Evolutionary conservation across 2,113 vertebrate genomes (phyloP).

Genomic region (Lagopus muta): DNA sequence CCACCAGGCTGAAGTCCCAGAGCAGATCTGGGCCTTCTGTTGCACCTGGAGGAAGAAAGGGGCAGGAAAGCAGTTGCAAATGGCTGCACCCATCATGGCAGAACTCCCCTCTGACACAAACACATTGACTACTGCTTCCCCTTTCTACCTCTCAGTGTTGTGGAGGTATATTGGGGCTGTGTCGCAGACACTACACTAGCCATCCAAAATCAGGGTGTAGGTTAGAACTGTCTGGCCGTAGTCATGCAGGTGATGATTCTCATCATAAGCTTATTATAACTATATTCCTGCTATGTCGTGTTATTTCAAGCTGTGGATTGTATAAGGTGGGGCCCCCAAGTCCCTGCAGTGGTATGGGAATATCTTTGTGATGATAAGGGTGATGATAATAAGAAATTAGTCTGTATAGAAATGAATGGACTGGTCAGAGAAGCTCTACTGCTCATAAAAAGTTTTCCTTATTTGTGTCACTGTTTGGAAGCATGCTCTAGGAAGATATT

Average conservation of each 20-base stretch:
- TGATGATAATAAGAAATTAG: not conserved
- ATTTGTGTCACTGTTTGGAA: not conserved
- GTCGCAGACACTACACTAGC: accelerated
- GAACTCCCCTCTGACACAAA: not conserved
- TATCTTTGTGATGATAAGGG: not conserved
- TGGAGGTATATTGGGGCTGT: accelerated
- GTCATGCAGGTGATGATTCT: not conserved
- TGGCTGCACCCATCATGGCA: not conserved
- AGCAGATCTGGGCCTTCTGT: not conserved
- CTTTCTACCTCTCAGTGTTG: not conserved
- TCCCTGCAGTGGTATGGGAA: not conserved
- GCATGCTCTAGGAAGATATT: not conserved
- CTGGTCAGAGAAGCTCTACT: not conserved
- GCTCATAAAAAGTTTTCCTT: not conserved
- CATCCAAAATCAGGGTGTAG: not conserved
- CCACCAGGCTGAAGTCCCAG: not conserved
- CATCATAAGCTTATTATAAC: not conserved
- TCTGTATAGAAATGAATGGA: not conserved
- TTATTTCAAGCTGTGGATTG: not conserved
- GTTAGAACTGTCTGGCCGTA: not conserved
- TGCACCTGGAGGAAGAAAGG: not conserved
- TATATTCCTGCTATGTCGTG: not conserved
- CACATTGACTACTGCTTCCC: not conserved
- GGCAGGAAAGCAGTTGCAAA: not conserved
- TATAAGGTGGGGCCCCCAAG: not conserved